phyloP scores from a whole-genome alignment of 1,140 invertebrate genomes.

The Gyrodactylus salaris region DNA sequence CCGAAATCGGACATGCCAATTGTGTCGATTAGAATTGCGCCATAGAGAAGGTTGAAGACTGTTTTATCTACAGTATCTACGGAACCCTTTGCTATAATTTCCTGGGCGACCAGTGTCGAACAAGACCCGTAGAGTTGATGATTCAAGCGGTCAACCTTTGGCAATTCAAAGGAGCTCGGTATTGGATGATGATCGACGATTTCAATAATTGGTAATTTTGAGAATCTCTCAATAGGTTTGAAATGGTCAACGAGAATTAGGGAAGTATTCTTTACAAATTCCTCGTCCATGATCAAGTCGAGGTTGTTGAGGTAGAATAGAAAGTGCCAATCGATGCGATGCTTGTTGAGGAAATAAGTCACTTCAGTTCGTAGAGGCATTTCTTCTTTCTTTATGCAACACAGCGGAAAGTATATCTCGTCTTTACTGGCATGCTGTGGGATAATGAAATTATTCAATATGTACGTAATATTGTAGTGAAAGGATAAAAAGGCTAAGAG shows the following conservation, averaged over 20 bases:
- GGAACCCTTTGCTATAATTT: neutral
- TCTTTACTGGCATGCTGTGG: neutral
- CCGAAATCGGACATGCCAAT: neutral
- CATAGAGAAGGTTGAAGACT: neutral
- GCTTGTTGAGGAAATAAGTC: neutral
- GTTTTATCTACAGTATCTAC: neutral
- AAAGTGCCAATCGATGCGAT: neutral
- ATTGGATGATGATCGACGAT: constrained; percentile 3
- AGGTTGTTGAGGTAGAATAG: neutral
- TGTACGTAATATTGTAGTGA: too few species aligned
- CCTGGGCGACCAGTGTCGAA: neutral
- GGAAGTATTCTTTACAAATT: neutral
- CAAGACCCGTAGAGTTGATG: neutral
- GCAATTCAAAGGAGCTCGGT: neutral
- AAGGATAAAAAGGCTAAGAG: too few species aligned
- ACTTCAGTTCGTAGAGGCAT: neutral
- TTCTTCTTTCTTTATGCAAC: neutral
- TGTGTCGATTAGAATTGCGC: neutral
- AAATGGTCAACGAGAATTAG: constrained; percentile 1
- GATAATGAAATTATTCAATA: too few species aligned
- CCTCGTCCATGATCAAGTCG: neutral
- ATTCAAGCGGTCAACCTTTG: neutral
- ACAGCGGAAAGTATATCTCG: neutral
- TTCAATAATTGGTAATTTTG: neutral
- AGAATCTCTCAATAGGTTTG: neutral